Evolutionary conservation across 1,140 invertebrate species (phyloP).

Genomic region (Pogonomyrmex barbatus): DNA sequence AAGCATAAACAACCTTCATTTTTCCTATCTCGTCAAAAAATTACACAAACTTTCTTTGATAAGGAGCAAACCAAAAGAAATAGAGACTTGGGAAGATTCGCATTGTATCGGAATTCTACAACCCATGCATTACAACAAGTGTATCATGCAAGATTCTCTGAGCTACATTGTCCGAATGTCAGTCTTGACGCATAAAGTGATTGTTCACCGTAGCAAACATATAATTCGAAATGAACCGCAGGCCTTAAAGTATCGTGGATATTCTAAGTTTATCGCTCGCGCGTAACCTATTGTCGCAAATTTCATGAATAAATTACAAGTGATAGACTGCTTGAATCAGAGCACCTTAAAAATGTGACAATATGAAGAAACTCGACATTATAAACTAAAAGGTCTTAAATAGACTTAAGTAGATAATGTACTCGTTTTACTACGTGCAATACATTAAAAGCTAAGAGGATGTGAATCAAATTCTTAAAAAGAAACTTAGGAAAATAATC

Average conservation of each 20-base stretch:
- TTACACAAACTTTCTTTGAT: background rate
- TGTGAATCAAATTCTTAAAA: constrained; percentile 73
- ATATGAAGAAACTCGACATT: constrained; percentile 51
- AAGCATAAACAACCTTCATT: background rate
- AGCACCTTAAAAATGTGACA: constrained; percentile 55
- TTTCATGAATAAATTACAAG: constrained; percentile 73
- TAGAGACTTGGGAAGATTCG: background rate
- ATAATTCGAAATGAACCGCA: constrained; percentile 46
- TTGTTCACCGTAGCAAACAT: constrained; percentile 52
- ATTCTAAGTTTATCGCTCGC: constrained; percentile 37
- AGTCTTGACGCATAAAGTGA: constrained; percentile 76
- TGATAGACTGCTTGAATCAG: constrained; percentile 47
- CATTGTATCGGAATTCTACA: constrained; percentile 34
- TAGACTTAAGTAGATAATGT: constrained; percentile 76
- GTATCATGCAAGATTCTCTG: constrained; percentile 55
- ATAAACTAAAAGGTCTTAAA: constrained; percentile 72
- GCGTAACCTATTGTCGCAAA: constrained; percentile 65
- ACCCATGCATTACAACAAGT: constrained; percentile 72
- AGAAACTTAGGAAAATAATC: constrained; percentile 71
- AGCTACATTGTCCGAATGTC: constrained; percentile 63
- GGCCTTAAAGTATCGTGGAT: constrained; percentile 38
- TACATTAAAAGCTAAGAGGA: constrained; percentile 61
- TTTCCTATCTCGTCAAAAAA: constrained; percentile 2
- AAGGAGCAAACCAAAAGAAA: constrained; percentile 5
- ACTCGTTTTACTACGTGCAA: constrained; percentile 65